Percentiles rank a stretch among this genome's conserved stretches.
These are phyloP conservation scores for Aphrophora alni DNA, from an alignment of 2,888 invertebrate species.

Conservation along the genomic window DNA sequence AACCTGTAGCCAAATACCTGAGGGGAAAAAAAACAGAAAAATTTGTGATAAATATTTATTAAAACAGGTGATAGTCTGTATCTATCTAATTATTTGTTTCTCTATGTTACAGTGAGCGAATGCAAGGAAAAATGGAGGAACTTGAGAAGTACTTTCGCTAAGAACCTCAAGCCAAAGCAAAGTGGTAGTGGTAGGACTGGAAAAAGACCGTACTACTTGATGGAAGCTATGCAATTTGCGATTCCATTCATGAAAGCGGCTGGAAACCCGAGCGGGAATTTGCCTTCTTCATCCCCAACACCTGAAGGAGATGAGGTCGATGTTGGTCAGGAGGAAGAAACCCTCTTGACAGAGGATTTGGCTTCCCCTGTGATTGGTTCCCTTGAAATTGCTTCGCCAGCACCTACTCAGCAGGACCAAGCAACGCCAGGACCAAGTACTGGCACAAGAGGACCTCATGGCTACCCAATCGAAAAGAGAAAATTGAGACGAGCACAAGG, in stretches of 20 bases:
- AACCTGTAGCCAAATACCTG: too few relatives aligned
- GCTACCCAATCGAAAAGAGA: neutral
- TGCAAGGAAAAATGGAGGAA: conserved; percentile 47
- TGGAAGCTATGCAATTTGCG: conserved; percentile 38
- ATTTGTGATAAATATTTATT: too few relatives aligned
- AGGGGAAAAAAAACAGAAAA: too few relatives aligned
- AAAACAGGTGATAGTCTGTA: too few relatives aligned
- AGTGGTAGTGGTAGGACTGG: conserved; percentile 37
- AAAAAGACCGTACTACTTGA: conserved; percentile 39
- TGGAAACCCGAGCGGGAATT: conserved; percentile 30
- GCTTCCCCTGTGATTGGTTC: too few relatives aligned
- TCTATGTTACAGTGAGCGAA: conserved; percentile 39
- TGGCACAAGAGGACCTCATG: conserved; percentile 17
- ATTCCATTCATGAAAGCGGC: too few relatives aligned
- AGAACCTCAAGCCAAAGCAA: conserved; percentile 37
- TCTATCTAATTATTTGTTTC: too few relatives aligned
- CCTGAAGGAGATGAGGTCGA: too few relatives aligned
- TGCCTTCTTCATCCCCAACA: conserved; percentile 2
- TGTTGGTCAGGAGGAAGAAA: too few relatives aligned
- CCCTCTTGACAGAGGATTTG: too few relatives aligned
- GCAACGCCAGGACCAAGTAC: too few relatives aligned
- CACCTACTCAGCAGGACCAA: neutral
- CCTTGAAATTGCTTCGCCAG: neutral
- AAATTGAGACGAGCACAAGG: conserved; percentile 41
- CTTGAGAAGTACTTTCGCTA: conserved; percentile 38